These are phyloP conservation scores for Drosophila leonis DNA, from an alignment of 2,888 invertebrate genomes.

Conservation along the genomic window DNA sequence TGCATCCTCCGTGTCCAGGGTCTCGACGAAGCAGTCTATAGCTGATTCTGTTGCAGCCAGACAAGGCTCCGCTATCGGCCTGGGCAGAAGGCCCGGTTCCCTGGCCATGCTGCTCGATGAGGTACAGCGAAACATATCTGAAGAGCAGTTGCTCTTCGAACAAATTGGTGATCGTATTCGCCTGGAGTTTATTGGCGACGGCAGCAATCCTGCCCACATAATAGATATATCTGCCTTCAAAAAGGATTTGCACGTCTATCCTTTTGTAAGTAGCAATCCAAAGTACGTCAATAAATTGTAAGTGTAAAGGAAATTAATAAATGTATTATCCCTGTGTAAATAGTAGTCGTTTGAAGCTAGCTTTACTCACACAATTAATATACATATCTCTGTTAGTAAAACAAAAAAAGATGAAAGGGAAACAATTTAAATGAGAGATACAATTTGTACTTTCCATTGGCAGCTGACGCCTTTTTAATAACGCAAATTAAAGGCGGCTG, in stretches of 20 bases:
- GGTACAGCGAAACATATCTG: conserved; percentile 56
- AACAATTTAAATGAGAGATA: neutral
- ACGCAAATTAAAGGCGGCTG: conserved; percentile 72
- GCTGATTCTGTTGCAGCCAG: conserved; percentile 23
- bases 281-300: conserved; percentile 21
- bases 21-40: conserved; percentile 23
- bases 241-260: conserved; percentile 42
- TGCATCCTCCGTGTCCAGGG: conserved; percentile 13
- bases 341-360: neutral
- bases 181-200: conserved; percentile 42
- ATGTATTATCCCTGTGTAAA: neutral
- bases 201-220: conserved; percentile 40
- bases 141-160: conserved; percentile 50
- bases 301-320: neutral
- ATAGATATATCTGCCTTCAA: conserved; percentile 53
- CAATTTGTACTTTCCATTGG: neutral
- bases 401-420: neutral
- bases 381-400: too few species aligned
- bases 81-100: conserved; percentile 33
- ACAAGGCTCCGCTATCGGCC: neutral
- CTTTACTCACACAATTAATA: too few species aligned
- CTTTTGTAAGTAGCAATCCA: conserved; percentile 48
- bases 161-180: conserved; percentile 43
- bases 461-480: conserved; percentile 58
- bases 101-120: conserved; percentile 45